phyloP scores from a whole-genome alignment of 2,797 vertebrate species.

The Bradypus variegatus region DNA sequence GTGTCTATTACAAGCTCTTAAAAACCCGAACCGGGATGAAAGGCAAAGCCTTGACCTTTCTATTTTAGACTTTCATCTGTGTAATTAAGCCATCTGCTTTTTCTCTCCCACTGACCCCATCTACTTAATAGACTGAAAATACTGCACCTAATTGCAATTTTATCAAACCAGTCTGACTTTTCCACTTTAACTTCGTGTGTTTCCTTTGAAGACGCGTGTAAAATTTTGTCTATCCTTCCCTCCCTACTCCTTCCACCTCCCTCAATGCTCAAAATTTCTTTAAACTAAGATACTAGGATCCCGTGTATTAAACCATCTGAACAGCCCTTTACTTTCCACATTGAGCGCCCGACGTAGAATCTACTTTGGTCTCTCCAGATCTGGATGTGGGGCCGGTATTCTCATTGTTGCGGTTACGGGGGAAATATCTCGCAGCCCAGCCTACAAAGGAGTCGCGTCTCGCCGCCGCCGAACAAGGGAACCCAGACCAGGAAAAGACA shows the following conservation, averaged over 20 bases:
- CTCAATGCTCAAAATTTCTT: slow-evolving; percentile 23
- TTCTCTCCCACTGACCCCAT: slow-evolving; percentile 55
- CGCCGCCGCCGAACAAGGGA: slow-evolving; percentile 16
- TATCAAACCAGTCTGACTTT: slow-evolving; percentile 41
- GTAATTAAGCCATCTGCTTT: slow-evolving; percentile 71
- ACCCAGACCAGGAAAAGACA: neutral
- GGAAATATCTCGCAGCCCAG: slow-evolving; percentile 25
- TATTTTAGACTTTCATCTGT: slow-evolving; percentile 73
- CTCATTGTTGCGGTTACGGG: slow-evolving; percentile 17
- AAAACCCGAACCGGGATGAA: slow-evolving; percentile 68
- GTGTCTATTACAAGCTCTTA: slow-evolving; percentile 70
- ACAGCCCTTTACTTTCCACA: slow-evolving; percentile 55
- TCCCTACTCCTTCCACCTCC: slow-evolving; percentile 18
- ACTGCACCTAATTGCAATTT: slow-evolving; percentile 56
- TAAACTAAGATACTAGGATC: slow-evolving; percentile 26
- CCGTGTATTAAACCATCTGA: slow-evolving; percentile 34
- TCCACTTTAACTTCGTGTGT: slow-evolving; percentile 22
- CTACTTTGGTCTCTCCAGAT: neutral
- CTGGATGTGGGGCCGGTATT: neutral
- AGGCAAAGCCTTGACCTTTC: slow-evolving; percentile 71
- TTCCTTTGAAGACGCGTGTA: slow-evolving; percentile 21
- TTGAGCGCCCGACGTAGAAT: neutral
- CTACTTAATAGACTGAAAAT: slow-evolving; percentile 64
- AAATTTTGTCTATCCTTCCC: neutral
- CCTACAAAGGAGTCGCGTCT: neutral